phyloP scores from a whole-genome alignment of 2,113 vertebrate genomes.

The Pomatorhinus ruficollis region DNA sequence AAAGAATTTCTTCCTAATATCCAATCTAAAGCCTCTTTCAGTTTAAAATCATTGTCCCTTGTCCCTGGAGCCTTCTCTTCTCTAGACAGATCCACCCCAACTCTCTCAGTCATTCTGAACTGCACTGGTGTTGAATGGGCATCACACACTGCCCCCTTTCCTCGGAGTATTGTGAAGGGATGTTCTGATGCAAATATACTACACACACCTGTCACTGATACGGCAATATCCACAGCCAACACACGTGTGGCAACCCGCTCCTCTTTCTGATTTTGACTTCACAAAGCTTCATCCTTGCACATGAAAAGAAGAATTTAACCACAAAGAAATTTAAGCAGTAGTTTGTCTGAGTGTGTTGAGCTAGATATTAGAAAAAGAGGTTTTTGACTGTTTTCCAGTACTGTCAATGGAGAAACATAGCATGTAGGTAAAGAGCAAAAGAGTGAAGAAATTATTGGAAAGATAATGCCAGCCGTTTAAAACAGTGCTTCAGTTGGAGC shows the following conservation, averaged over 20 bases:
- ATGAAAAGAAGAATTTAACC: background rate
- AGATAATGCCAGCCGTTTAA: background rate
- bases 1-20: background rate
- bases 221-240: background rate
- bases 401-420: background rate
- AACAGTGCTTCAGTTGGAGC: background rate
- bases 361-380: background rate
- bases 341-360: background rate
- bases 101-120: background rate
- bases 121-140: background rate
- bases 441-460: background rate
- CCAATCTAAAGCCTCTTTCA: background rate
- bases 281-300: background rate
- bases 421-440: background rate
- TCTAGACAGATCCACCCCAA: background rate
- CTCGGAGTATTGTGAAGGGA: background rate
- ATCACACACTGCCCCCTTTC: background rate
- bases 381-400: background rate
- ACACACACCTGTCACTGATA: background rate
- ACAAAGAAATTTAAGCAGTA: background rate
- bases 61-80: background rate
- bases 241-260: rapidly evolving
- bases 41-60: background rate
- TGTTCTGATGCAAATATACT: background rate
- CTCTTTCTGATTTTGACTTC: background rate